Base-by-base conservation (phyloP, 2,888 invertebrate species). In the Microchrysa polita region DNA sequence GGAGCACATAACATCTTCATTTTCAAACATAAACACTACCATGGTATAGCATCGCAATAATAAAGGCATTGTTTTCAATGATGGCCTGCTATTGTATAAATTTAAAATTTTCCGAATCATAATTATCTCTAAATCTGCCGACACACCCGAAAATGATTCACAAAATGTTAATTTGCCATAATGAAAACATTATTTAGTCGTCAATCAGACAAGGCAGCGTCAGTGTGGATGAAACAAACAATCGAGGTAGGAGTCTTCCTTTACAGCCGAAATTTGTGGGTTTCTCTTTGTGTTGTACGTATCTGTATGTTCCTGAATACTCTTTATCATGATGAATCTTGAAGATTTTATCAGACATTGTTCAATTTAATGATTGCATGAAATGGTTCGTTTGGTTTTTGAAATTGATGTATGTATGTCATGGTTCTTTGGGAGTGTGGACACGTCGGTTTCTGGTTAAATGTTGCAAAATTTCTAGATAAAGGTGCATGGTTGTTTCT, bases 81-180 rank as follows among this genome's bases (percentile, higher is more conserved):
- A n/a, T 48, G 48, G 12, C 2, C 48, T 48, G 22, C 48, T 20
- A 65, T 65, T 65, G 65, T 48, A 65, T 65, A 65, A 65, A 65
- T 65, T 65, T 65, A 22, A 48, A 48, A 65, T 44, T 16, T 42
- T 16, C 20, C 20, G 65, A 65, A 48, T 65, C 65, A 65, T 65
- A 5, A 34, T 34, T 48, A 65, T 65, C 20, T 65, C 48, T 7
- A 65, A 40, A 65, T 65, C 48, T 48, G 22, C 48, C 18, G 65
- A 20, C 65, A 65, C 65, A 65, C 65, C 65, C 48, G 5, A 14
- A 44, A 9, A 22, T 42, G 12, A 65, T 48, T 65, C 34, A 65
- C 42, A 34, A 65, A 34, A 48, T 18, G 20, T 63, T 16, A 20
- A 55, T 20, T 55, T 14, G 40, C n/a, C 20, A 9, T 44, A 44